Conservation (phyloP, 2,113 vertebrate species). For the Chiloscyllium plagiosum region DNA sequence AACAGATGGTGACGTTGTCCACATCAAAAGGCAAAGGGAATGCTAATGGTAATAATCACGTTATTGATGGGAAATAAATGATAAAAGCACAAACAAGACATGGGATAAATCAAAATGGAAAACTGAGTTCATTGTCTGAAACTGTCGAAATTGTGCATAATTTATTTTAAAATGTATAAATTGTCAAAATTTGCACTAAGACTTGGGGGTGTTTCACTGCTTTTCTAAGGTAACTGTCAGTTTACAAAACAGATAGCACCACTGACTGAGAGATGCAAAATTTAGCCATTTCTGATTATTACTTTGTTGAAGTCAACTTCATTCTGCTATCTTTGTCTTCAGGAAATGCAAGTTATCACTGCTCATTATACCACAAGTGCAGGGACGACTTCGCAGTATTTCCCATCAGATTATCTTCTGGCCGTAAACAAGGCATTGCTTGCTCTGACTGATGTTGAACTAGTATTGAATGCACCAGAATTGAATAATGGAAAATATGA, state of each 20-base stretch:
- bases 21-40: no score
- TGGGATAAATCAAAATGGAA: no score
- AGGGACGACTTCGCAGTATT: slow-evolving; percentile 40
- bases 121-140: no score
- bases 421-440: slow-evolving; percentile 85
- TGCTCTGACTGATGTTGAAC: slow-evolving; percentile 76
- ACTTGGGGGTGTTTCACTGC: background rate
- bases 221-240: background rate
- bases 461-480: slow-evolving; percentile 78
- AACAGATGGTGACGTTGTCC: no score
- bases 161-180: background rate
- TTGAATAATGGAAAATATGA: slow-evolving; percentile 73
- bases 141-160: no score
- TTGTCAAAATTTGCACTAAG: background rate
- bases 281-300: background rate
- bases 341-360: background rate
- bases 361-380: background rate
- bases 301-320: background rate
- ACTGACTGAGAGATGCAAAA: background rate
- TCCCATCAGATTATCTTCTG: slow-evolving; percentile 73
- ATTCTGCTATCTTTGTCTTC: background rate
- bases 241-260: background rate
- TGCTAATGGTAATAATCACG: no score
- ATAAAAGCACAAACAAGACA: no score
- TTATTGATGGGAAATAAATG: no score